These are phyloP conservation scores for Callipepla squamata DNA, from an alignment of 2,113 vertebrate genomes.

Conservation along the genomic window DNA sequence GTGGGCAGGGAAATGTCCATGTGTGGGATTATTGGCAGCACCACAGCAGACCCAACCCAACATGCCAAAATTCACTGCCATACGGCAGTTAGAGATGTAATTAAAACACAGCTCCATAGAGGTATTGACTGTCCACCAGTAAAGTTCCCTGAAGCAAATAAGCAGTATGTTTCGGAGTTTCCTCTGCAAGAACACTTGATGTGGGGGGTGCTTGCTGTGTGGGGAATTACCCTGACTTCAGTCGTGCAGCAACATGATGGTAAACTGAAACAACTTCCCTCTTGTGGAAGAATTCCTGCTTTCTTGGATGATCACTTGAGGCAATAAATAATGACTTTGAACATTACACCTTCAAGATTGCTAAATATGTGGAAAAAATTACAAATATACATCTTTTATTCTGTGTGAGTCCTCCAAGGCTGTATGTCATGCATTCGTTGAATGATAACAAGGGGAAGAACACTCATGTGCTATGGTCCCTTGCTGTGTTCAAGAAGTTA, in stretches of 20 bases:
- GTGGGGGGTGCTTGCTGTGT: neutral
- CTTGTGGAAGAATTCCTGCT: neutral
- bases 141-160: neutral
- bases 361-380: neutral
- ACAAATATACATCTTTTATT: neutral
- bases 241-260: neutral
- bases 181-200: neutral
- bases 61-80: neutral
- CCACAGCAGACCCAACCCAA: neutral
- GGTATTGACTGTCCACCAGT: neutral
- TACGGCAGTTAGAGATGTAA: neutral
- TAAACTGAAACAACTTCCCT: neutral
- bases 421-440: neutral
- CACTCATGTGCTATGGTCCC: neutral
- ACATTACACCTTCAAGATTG: neutral
- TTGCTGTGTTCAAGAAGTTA: neutral
- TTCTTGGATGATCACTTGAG: neutral
- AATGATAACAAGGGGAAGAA: neutral
- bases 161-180: neutral
- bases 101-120: neutral
- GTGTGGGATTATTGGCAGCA: neutral
- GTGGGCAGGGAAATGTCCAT: neutral
- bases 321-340: slow-evolving; percentile 16
- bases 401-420: neutral
- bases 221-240: neutral